Evolutionary conservation across 2,888 invertebrate species (phyloP).

Genomic region (Electrophaes corylata): DNA sequence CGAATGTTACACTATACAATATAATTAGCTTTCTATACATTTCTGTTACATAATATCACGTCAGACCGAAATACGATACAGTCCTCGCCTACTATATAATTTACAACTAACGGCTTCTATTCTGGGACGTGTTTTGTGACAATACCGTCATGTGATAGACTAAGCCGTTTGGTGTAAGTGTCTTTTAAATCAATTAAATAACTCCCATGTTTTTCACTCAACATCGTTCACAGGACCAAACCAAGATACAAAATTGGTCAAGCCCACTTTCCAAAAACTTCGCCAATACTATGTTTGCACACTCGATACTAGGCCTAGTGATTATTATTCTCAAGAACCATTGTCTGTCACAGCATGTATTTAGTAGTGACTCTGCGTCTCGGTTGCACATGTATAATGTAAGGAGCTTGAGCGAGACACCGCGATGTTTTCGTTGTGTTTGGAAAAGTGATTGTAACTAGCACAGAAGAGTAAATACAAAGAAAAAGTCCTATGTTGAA

Average conservation of each 20-base stretch:
- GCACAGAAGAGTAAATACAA: no score
- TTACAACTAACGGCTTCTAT: constrained; percentile 23
- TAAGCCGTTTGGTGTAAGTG: constrained; percentile 39
- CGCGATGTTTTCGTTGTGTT: no score
- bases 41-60: constrained; percentile 69
- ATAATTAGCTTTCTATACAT: constrained; percentile 43
- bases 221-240: constrained; percentile 3
- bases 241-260: constrained; percentile 2
- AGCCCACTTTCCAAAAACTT: constrained; percentile 11
- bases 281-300: no score
- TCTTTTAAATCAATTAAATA: constrained; percentile 67
- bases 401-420: neutral
- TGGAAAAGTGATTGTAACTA: no score
- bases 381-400: neutral
- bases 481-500: no score
- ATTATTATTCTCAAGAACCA: no score
- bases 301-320: no score
- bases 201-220: constrained; percentile 33
- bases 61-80: constrained; percentile 57
- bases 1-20: constrained; percentile 46
- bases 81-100: constrained; percentile 46
- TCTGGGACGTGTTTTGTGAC: neutral
- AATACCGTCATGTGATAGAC: neutral
- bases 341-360: no score
- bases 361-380: neutral